Evolutionary conservation across 2,113 vertebrate species (phyloP), one percentile per base, ranked within the genome.

Genomic region (Hypocryptadius cinnamomeus): DNA sequence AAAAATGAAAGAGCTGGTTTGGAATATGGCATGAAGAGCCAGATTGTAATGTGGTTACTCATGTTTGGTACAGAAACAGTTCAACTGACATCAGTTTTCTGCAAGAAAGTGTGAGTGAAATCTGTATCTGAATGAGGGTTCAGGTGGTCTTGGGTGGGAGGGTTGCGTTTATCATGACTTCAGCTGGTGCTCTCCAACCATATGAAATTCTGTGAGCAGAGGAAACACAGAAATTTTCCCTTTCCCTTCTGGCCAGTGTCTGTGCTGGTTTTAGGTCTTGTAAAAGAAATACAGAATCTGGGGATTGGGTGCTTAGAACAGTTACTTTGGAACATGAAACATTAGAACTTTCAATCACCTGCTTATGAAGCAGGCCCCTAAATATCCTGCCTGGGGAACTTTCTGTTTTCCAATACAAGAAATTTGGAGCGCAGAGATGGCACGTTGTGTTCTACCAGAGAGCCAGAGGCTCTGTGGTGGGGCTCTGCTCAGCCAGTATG

Each of bases 21-120:
- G 57, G 79, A 85, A 59, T 66, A 85, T 60, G 72, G 60, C 82
- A 39, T 16, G 35, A 80, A 60, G 64, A 95, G 47, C 68, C 68
- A 92, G 87, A 94, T 73, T 93, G 86, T 68, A 77, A 85, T 92
- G 66, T n/a, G 33, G 14, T 95, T 95, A 94, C 64, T 95, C 76
- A 90, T 96, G 48, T 69, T 78, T 39, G 11, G 51, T 90, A 60
- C 85, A 65, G 64, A 83, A 93, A 82, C 3, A 10, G 44, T 91
- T 87, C 14, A 2, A 64, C 17, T 69, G 72, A 71, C 79, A 74
- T 13, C 53, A 84, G 28, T 76, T 86, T 94, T 85, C 53, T 90
- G 76, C 72, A 79, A 87, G 51, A 93, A 90, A 80, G 22, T 56
- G 37, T 47, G 65, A 88, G 3, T 83, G 61, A 61, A 72, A 76